These are phyloP conservation scores for Xiphophorus couchianus DNA, from an alignment of 2,113 vertebrate species.

Conservation along the genomic window DNA sequence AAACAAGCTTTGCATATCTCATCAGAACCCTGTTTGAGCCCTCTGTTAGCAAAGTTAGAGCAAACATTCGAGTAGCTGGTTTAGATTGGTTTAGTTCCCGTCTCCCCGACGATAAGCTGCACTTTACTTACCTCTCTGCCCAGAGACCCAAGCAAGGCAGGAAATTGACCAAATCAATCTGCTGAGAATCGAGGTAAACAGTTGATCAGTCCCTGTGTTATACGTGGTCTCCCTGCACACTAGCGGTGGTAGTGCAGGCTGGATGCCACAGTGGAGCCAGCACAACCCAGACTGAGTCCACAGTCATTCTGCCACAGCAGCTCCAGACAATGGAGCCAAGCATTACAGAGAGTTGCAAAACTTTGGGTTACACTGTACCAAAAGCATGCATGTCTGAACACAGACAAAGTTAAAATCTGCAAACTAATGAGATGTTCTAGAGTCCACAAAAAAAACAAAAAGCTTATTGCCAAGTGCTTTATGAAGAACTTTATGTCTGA, in stretches of 20 bases:
- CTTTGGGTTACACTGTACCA: slow-evolving; percentile 52
- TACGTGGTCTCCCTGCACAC: slow-evolving; percentile 10
- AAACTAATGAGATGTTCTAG: neutral
- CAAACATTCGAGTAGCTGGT: slow-evolving; percentile 40
- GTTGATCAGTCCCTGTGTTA: slow-evolving; percentile 64
- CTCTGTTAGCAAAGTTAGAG: slow-evolving; percentile 63
- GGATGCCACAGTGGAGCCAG: slow-evolving; percentile 27
- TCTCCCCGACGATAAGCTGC: slow-evolving; percentile 18
- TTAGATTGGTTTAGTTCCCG: slow-evolving; percentile 60
- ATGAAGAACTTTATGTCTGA: neutral
- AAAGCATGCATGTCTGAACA: slow-evolving; percentile 14
- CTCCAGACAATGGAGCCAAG: slow-evolving; percentile 65
- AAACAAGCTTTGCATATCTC: neutral
- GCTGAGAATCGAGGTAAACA: slow-evolving; percentile 86
- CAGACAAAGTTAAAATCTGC: slow-evolving; percentile 8
- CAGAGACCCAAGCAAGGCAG: slow-evolving; percentile 44
- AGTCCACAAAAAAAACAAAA: neutral
- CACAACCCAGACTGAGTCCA: slow-evolving; percentile 52
- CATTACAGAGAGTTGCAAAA: slow-evolving; percentile 54
- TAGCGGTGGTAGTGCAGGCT: slow-evolving; percentile 14
- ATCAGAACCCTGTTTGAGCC: slow-evolving; percentile 1
- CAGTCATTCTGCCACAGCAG: slow-evolving; percentile 72
- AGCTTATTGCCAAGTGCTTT: neutral
- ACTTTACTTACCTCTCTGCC: slow-evolving; percentile 66
- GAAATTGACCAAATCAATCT: slow-evolving; percentile 85